Evolutionary conservation across 2,797 vertebrate genomes (phyloP), one percentile per base, ranked within the genome.

Genomic region (Coilia nasus): DNA sequence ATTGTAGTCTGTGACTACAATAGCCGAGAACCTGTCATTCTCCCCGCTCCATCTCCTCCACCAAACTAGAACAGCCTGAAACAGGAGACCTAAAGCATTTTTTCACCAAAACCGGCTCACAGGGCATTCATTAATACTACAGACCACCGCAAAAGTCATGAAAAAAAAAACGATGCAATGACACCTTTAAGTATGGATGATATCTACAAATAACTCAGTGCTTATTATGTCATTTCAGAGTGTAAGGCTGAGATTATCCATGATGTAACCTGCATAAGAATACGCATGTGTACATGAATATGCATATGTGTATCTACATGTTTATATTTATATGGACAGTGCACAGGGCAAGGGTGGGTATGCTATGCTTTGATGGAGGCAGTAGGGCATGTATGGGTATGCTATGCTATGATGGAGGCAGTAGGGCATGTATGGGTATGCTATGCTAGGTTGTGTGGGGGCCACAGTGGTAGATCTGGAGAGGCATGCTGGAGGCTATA

Each of bases 401-500:
- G 35, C 5, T 41, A 41, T 41, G 35, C 35, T 87, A 93, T 96
- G 59, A 91, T 92, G 89, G 91, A 93, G 93, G 88, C 93, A n/a
- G n/a, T n/a, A 84, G 87, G 93, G 88, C 59, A 83, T 83, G n/a
- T 5, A 41, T 41, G 35, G 35, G 2, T 41, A 41, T 41, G 35
- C 5, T 41, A 41, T 41, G 35, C 35, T 87, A 90, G 44, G 83
- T 83, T 86, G 90, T 91, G 93, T 91, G 89, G 87, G 93, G 90
- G 89, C 92, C 90, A 88, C 94, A 92, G 86, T 96, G 95, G 90
- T 95, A 95, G 94, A 97, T 96, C 96, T 31, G 96, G 97, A 92
- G 97, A 96, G 21, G 83, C 89, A 93, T 96, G 59, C 91, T 92
- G 89, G 91, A 93, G 93, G 88, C 93, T 91, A 89, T 86, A 92